phyloP scores from a whole-genome alignment of 30 jellyfish, hydroid and myxozoan genomes.

The Catostylus mosaicus region DNA sequence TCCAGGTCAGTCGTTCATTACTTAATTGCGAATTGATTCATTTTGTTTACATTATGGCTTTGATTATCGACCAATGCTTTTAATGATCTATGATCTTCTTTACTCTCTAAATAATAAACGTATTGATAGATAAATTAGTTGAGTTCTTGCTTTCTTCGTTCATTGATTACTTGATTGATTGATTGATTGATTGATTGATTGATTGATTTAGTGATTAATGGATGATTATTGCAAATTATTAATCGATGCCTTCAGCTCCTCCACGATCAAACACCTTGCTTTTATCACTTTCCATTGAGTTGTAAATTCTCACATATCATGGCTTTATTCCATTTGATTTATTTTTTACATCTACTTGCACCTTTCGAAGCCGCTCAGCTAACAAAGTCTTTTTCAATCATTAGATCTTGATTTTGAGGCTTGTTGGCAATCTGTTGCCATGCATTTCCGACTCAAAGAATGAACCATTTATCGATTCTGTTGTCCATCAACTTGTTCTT shows the following conservation, averaged over 20 bases:
- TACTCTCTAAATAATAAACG: too few species aligned
- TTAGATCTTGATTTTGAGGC: conserved; percentile 46
- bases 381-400: background rate
- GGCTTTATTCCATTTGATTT: background rate
- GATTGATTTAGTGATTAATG: background rate
- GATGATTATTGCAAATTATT: background rate
- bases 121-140: too few species aligned
- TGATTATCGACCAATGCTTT: too few species aligned
- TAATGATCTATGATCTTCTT: too few species aligned
- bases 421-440: conserved; percentile 59
- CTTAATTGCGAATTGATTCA: too few species aligned
- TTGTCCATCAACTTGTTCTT: conserved; percentile 50
- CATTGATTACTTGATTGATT: background rate
- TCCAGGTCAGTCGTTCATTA: too few species aligned
- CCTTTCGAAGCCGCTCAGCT: too few species aligned
- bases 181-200: background rate
- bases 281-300: background rate
- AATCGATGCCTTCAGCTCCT: too few species aligned
- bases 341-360: too few species aligned
- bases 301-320: background rate
- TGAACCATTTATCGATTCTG: conserved; percentile 57
- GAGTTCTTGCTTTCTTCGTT: background rate
- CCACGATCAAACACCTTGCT: too few species aligned
- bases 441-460: conserved; percentile 39
- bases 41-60: too few species aligned